Base-by-base conservation (phyloP, 2,113 vertebrate species). In the Odontophorus gujanensis region DNA sequence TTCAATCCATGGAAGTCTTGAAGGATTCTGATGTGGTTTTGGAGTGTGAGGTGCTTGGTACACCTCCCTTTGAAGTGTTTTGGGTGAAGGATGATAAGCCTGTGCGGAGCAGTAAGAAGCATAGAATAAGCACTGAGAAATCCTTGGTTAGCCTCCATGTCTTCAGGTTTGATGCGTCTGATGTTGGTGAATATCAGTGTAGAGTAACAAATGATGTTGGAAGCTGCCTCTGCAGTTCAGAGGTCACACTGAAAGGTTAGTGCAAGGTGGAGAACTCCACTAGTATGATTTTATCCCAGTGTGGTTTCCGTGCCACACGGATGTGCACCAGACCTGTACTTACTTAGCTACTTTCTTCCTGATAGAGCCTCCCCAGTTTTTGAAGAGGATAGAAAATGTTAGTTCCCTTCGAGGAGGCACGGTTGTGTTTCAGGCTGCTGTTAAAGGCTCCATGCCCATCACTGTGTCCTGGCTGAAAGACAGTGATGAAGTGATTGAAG, bases 361-460 rank as follows among this genome's bases (percentile, higher is more conserved):
- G 48, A 80, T 97, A 99, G 99, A 99, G 91, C 98, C 99, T 28
- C 99, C 99, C 1, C 98, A 98, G 38, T 99, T 99, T 97, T 78
- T 99, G 74, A 98, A 97, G 97, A 99, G 99, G 98, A 98, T 99
- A 65, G 99, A 99, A 95, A 98, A 98, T 79, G 95, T 98, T 79
- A 99, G 98, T 91, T 98, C 98, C 11, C 97, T 99, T 94, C 97
- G 98, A 84, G 99, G 98, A 76, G 98, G 97, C 16, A 97, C 99
- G 0, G 97, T 99, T 22, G 98, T 98, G 73, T 98, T 99, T 96
- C 98, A 98, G 92, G 99, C 99, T 90, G 92, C 92, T 78, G 74
- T 99, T 96, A 99, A 98, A 97, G 99, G 99, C 61, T 99, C 99
- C 36, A 94, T 98, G 94, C 99, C 99, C 38, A 98, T 99, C 84